A percentile compares a stretch with the other conserved stretches of the same genome.
Evolutionary conservation across 2,888 invertebrate species (phyloP).

Genomic region (Drosophila monieri): DNA sequence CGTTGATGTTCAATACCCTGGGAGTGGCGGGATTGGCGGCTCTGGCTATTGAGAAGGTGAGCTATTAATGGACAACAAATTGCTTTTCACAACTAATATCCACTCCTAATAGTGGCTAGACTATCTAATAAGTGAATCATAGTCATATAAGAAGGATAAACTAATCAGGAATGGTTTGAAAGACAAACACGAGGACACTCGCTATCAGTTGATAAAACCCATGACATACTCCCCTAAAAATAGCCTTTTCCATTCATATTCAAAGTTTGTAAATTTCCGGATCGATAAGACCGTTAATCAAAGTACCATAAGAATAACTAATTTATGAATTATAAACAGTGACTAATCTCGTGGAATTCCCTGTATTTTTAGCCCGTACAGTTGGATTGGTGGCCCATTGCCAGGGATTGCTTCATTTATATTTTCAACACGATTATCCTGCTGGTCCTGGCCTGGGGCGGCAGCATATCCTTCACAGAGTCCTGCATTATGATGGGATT

Average conservation of each 20-base stretch:
- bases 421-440: conserved; percentile 89
- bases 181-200: too few species aligned
- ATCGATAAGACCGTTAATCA: not conserved
- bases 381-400: conserved; percentile 92
- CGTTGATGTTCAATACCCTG: conserved; percentile 93
- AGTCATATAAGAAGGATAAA: not conserved
- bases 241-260: not conserved
- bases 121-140: not conserved
- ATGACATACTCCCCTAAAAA: not conserved
- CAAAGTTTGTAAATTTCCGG: not conserved
- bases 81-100: too few species aligned
- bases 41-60: conserved; percentile 89
- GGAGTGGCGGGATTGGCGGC: conserved; percentile 93
- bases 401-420: conserved; percentile 92
- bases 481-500: conserved; percentile 89
- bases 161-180: too few species aligned
- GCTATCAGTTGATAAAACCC: not conserved
- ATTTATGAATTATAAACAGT: not conserved
- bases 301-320: not conserved
- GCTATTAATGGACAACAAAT: conserved; percentile 4
- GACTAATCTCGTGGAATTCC: not conserved
- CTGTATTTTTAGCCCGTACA: conserved; percentile 87
- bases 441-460: conserved; percentile 91
- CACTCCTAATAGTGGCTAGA: not conserved
- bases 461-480: conserved; percentile 91